These are phyloP conservation scores for Pipistrellus pipistrellus DNA, from an alignment of 2,797 vertebrate species.

Conservation along the genomic window DNA sequence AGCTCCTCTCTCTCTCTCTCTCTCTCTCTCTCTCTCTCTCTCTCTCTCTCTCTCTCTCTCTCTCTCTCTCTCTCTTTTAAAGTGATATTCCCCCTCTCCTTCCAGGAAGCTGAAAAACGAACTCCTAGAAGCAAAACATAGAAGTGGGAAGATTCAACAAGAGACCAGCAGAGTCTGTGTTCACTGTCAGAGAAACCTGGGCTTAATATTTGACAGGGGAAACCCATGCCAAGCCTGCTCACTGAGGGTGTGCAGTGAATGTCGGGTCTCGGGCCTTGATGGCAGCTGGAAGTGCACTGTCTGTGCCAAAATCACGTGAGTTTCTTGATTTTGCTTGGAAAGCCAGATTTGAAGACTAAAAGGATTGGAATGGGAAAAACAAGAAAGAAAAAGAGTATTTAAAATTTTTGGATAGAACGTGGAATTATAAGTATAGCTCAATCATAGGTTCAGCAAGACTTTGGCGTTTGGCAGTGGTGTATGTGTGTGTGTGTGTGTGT, in stretches of 20 bases:
- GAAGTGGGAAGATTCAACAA: slow-evolving; percentile 89
- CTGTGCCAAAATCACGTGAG: slow-evolving; percentile 96
- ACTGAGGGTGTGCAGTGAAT: slow-evolving; percentile 92
- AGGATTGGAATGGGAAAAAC: neutral
- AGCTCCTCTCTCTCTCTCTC: neutral
- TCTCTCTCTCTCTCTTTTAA: neutral
- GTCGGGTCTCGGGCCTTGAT: slow-evolving; percentile 86
- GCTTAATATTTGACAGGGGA: slow-evolving; percentile 95
- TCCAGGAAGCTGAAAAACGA: slow-evolving; percentile 97
- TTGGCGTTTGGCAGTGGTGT: neutral
- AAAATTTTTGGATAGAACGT: neutral
- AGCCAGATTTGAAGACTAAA: neutral
- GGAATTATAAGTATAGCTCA: neutral
- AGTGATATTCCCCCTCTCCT: slow-evolving; percentile 19
- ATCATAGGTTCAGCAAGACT: neutral
- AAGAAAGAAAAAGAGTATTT: slow-evolving; percentile 2
- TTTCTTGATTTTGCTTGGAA: slow-evolving; percentile 73
- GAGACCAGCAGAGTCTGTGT: slow-evolving; percentile 92
- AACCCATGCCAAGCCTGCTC: slow-evolving; percentile 92
- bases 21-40: too few species aligned
- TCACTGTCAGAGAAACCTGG: slow-evolving; percentile 94
- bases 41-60: too few species aligned
- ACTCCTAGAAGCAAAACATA: slow-evolving; percentile 94
- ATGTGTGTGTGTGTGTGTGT: neutral
- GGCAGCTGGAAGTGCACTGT: slow-evolving; percentile 93